A percentile compares a stretch with the other conserved stretches of the same genome.
These are phyloP conservation scores for Carcina quercana DNA, from an alignment of 2,888 invertebrate genomes.

Conservation along the genomic window DNA sequence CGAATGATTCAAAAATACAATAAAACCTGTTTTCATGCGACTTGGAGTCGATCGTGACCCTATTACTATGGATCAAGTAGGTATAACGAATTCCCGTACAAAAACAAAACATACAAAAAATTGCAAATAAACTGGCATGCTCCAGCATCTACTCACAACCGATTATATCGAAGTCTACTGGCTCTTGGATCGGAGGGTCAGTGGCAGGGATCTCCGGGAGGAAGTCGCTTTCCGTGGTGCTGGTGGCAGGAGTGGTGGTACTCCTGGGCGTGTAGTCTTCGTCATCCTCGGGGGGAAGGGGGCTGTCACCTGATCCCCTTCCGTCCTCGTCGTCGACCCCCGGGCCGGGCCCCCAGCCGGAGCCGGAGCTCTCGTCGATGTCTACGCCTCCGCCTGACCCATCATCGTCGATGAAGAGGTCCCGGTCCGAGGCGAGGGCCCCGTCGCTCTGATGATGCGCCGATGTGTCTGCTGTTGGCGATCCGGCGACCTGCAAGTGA, in stretches of 20 bases:
- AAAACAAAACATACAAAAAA: constrained; percentile 24
- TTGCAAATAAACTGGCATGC: constrained; percentile 68
- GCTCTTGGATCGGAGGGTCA: constrained; percentile 11
- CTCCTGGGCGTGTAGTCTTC: constrained; percentile 46
- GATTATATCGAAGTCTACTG: constrained; percentile 48
- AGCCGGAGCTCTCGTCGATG: constrained; percentile 89
- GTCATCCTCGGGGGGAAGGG: constrained; percentile 53
- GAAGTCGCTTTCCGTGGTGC: constrained; percentile 24
- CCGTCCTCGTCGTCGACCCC: constrained; percentile 86
- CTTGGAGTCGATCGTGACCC: too few species aligned
- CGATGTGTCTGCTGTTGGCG: constrained; percentile 40
- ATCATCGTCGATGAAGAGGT: constrained; percentile 86
- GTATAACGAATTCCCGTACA: constrained; percentile 16
- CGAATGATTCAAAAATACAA: too few species aligned
- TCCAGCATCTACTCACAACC: constrained; percentile 71
- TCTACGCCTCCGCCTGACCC: constrained; percentile 85
- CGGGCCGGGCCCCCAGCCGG: constrained; percentile 81
- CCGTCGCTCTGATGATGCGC: constrained; percentile 53
- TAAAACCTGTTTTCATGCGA: too few species aligned
- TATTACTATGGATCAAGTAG: too few species aligned
- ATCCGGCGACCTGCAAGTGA: constrained; percentile 51
- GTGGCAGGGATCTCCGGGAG: constrained; percentile 11
- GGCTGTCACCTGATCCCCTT: constrained; percentile 60
- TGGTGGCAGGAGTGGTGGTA: constrained; percentile 17
- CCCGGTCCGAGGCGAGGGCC: constrained; percentile 65